phyloP scores from a whole-genome alignment of 2,888 invertebrate species.

The Dromius quadrimaculatus region DNA sequence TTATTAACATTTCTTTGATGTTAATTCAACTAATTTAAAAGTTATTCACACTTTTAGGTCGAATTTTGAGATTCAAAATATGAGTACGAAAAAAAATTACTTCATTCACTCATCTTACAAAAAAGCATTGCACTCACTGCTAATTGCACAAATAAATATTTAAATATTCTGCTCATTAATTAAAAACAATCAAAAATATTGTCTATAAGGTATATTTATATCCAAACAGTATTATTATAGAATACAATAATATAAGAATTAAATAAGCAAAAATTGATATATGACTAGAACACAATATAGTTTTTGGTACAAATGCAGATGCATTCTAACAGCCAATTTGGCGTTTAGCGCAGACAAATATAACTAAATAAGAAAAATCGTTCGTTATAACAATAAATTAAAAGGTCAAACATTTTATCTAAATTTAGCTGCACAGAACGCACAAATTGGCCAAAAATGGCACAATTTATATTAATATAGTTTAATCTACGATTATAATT shows the following conservation, averaged over 20 bases:
- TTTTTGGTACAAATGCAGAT: constrained; percentile 18
- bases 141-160: no score
- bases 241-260: constrained; percentile 6
- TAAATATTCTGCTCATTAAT: no score
- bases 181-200: neutral
- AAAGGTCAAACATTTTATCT: neutral
- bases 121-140: no score
- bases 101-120: no score
- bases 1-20: no score
- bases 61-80: no score
- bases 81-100: no score
- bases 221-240: constrained; percentile 10
- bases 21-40: no score
- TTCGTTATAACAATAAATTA: no score
- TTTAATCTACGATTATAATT: neutral
- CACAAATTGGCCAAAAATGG: neutral
- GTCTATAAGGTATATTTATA: constrained; percentile 24
- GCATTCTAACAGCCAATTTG: neutral
- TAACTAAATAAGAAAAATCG: neutral
- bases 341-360: neutral
- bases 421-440: neutral
- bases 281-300: constrained; percentile 34
- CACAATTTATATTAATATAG: neutral
- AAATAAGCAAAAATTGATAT: constrained; percentile 3
- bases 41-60: no score